These are phyloP conservation scores for Sylvia atricapilla DNA, from an alignment of 2,113 vertebrate genomes.

Conservation along the genomic window DNA sequence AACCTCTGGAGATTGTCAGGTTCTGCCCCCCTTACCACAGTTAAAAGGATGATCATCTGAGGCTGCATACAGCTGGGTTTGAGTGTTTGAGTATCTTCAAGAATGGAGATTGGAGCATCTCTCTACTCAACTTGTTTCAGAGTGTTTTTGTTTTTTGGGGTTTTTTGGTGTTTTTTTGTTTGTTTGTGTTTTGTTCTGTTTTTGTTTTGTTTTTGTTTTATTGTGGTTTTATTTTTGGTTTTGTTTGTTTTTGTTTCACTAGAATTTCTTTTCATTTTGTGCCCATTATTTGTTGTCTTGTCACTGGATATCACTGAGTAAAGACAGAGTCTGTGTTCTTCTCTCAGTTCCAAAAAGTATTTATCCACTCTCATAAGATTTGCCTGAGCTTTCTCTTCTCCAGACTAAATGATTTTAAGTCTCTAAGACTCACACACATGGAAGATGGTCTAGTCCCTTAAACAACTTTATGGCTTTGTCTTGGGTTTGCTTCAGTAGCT, in stretches of 20 bases:
- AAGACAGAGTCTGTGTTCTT: neutral
- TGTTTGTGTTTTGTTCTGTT: neutral
- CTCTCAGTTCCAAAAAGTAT: neutral
- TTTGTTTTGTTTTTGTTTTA: too few relatives aligned
- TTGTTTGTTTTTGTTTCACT: neutral
- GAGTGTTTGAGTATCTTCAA: neutral
- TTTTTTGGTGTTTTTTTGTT: neutral
- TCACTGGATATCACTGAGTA: neutral
- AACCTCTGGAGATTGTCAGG: neutral
- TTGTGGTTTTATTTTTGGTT: neutral
- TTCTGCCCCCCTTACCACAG: rapidly evolving
- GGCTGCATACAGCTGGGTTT: neutral
- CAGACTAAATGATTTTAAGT: neutral
- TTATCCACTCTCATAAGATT: neutral
- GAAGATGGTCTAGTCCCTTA: neutral
- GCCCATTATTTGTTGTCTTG: neutral
- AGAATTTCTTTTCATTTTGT: neutral
- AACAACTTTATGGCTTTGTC: neutral
- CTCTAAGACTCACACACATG: neutral
- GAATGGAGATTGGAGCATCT: neutral
- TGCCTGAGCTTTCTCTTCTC: neutral
- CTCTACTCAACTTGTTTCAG: neutral
- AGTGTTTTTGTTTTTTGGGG: too few relatives aligned
- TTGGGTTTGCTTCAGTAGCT: neutral
- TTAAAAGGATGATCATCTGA: neutral